Percentiles rank a stretch among this genome's conserved stretches.
Evolutionary conservation across 1,140 invertebrate species (phyloP).

Genomic region (Pararge aegeria): DNA sequence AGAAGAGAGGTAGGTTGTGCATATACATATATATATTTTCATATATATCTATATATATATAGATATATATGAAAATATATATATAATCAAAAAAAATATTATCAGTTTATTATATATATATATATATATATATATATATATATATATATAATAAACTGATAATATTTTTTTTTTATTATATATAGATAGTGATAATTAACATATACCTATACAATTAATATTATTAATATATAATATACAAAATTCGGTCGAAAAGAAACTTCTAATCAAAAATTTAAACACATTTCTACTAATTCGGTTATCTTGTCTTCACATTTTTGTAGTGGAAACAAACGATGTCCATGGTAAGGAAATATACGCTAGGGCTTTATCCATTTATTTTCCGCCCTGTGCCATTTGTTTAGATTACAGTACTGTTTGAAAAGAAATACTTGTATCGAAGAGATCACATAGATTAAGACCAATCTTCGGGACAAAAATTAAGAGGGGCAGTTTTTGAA

Average conservation of each 20-base stretch:
- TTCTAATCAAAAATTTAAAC: neutral
- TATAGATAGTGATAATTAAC: too few species aligned
- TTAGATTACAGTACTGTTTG: slow-evolving; percentile 11
- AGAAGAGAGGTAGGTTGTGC: too few species aligned
- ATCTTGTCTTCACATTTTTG: neutral
- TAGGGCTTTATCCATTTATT: slow-evolving; percentile 33
- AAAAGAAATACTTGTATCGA: neutral
- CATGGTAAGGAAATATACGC: neutral
- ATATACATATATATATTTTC: too few species aligned
- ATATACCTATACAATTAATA: too few species aligned
- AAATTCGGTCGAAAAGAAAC: neutral
- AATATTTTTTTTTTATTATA: too few species aligned
- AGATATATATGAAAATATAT: too few species aligned
- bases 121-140: too few species aligned
- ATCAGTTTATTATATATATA: too few species aligned
- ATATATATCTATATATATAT: too few species aligned
- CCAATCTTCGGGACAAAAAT: neutral
- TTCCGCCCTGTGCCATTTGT: slow-evolving; percentile 36
- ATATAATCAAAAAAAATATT: too few species aligned
- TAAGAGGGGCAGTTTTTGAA: too few species aligned
- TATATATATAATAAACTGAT: too few species aligned
- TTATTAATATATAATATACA: neutral
- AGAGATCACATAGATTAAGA: neutral
- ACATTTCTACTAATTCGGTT: neutral
- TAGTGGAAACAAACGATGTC: slow-evolving; percentile 1